Evolutionary conservation across 1,140 invertebrate species (phyloP).

Genomic region (Drosophila repleta): DNA sequence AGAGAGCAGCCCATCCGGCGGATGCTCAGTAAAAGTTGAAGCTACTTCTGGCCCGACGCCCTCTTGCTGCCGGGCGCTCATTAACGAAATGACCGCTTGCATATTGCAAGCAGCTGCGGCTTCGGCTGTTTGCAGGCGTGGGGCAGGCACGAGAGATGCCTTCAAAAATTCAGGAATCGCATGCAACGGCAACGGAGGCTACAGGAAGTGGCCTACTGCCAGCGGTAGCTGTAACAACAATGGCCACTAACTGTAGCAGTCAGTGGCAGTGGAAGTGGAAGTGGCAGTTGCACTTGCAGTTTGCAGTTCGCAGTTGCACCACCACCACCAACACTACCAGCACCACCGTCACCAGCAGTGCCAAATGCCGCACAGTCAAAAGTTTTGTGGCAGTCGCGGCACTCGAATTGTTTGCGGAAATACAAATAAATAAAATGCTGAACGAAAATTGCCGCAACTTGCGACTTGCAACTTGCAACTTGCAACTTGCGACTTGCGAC

Average conservation of each 20-base stretch:
- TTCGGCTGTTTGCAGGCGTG: constrained; percentile 4
- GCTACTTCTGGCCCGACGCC: constrained; percentile 18
- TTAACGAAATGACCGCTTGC: constrained; percentile 83
- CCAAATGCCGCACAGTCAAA: constrained; percentile 57
- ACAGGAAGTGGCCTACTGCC: constrained; percentile 76
- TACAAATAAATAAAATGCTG: constrained; percentile 75
- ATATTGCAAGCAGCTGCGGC: constrained; percentile 56
- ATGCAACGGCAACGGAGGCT: constrained; percentile 56
- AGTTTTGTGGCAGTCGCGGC: constrained; percentile 65
- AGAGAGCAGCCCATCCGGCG: constrained; percentile 57
- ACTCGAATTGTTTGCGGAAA: constrained; percentile 76
- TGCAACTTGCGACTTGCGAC: constrained; percentile 12
- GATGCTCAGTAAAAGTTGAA: constrained; percentile 75
- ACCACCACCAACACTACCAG: neutral
- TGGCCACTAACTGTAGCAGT: constrained; percentile 8
- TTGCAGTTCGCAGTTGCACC: neutral
- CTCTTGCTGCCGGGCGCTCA: constrained; percentile 57
- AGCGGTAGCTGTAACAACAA: constrained; percentile 39
- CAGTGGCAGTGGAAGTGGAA: constrained; percentile 6
- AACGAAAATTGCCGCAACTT: constrained; percentile 54
- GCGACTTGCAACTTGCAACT: constrained; percentile 13
- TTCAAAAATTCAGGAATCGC: constrained; percentile 78
- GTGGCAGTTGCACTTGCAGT: constrained; percentile 12
- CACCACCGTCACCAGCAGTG: constrained; percentile 3
- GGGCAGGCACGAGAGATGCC: constrained; percentile 64